Base-by-base conservation (phyloP, 2,113 vertebrate genomes). In the Corythoichthys haematopterus region DNA sequence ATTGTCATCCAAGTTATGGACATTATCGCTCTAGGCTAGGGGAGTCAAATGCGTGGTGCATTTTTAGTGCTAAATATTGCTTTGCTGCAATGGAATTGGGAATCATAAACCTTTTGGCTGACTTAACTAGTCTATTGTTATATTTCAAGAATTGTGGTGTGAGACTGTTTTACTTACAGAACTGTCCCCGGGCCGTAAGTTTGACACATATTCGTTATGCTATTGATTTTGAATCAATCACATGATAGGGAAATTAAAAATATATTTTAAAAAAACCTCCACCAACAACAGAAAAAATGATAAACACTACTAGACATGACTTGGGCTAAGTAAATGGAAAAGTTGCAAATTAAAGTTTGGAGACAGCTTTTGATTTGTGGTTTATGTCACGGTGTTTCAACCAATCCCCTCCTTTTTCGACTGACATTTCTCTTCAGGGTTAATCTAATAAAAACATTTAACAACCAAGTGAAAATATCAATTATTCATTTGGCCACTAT, bases 401-500 rank as follows among this genome's bases (percentile, higher is more conserved):
- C 4, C 2, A 35, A 37, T 6, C 6, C 20, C 4, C 4, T n/a
- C 58, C 6, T 8, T 4, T 40, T n/a, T 40, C 20, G 36, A 37
- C 58, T 40, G 15, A 8, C 45, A 7, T 36, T 35, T 46, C 45
- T 63, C 28, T 20, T 3, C 2, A 8, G 45, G 40, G 20, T 4
- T 9, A 35, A 48, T 48, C 45, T 4, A 33, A 64, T 64, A 8
- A 48, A 35, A 15, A 35, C 4, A 46, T 16, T 43, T 10, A 43
- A 40, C n/a, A 16, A 3, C 28, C 60, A 40, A 11, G 20, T 46
- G 9, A 63, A 63, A 63, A 63, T 5, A 5, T 63, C 2, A 64
- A 48, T 3, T 6, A 60, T 57, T 46, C 9, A 71, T 70, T 69
- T 72, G 43, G 20, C 9, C 50, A 38, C 66, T 64, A 40, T 70